phyloP scores from a whole-genome alignment of 2,797 vertebrate genomes.

The Smutsia gigantea region DNA sequence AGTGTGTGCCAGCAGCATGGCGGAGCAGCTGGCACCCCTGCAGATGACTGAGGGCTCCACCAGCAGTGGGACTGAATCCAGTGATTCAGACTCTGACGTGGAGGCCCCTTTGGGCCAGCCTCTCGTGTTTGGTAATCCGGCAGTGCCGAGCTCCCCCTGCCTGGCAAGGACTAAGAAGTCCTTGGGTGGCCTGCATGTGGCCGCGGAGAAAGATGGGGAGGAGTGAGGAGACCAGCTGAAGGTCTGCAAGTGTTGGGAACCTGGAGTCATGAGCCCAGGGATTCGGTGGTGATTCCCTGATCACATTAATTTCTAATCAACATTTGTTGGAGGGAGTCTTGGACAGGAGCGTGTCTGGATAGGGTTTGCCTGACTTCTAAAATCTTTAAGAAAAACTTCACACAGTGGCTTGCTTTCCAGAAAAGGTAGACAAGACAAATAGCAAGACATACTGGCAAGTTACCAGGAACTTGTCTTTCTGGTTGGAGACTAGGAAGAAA shows the following conservation, averaged over 20 bases:
- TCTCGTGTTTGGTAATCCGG: conserved; percentile 84
- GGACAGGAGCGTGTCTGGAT: neutral
- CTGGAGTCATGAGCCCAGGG: neutral
- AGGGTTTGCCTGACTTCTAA: neutral
- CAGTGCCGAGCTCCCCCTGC: conserved; percentile 87
- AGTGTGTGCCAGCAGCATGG: conserved; percentile 61
- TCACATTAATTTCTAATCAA: neutral
- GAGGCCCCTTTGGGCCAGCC: conserved; percentile 86
- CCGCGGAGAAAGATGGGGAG: conserved; percentile 89
- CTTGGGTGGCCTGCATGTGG: conserved; percentile 91
- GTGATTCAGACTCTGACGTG: conserved; percentile 91
- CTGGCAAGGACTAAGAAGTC: conserved; percentile 90
- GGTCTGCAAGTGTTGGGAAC: conserved; percentile 89
- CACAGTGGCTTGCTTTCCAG: neutral
- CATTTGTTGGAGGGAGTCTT: neutral
- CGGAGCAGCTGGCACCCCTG: conserved; percentile 86
- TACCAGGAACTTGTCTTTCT: conserved; percentile 52
- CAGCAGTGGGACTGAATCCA: conserved; percentile 94
- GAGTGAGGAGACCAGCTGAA: conserved; percentile 90
- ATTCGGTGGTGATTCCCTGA: neutral
- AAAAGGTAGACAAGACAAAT: conserved; percentile 15
- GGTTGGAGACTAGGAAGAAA: conserved; percentile 4
- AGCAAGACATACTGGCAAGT: neutral
- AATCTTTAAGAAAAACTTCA: neutral
- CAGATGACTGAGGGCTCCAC: conserved; percentile 91